Evolutionary conservation across 2,888 invertebrate species (phyloP), one percentile per base, ranked within the genome.

Genomic region (Leptinotarsa tumamoca): DNA sequence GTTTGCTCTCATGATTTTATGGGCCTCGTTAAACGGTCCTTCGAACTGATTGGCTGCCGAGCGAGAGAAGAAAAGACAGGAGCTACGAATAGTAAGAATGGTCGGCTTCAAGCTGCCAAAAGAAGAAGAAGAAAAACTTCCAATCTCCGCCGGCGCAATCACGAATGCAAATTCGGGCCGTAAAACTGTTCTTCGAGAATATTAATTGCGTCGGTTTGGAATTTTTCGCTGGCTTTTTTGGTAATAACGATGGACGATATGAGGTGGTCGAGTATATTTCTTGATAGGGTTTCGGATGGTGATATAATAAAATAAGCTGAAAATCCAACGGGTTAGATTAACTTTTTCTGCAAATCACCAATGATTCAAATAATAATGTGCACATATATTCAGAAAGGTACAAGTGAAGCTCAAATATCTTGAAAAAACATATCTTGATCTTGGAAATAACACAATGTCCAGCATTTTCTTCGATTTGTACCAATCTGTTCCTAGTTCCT

Each of bases 31-130:
- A 80, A 76, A 79, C 77, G 79, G 78, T 72, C 71, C 74, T 66
- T 67, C 68, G 73, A 72, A 76, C 74, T 76, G 80, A 80, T 80
- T 80, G 80, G 80, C 78, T 76, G 79, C 75, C 77, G 79, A 75
- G 69, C 71, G 58, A 74, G 73, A 75, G 75, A 72, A 75, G 78
- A 79, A 74, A 77, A 78, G 75, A 77, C 78, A 70, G 70, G 71
- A 80, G 79, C 75, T 75, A 72, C 77, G 75, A 79, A 74, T 74
- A 79, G 76, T 76, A 73, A 79, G 76, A 78, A 79, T 79, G 74
- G 79, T 77, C 76, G 78, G 76, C 77, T 54, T 23, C 68, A 7
- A 13, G 33, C 43, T 23, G 21, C 33, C 33, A 23, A 43, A 33
- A 72, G 66, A 71, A 69, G 70, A 27, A 72, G 76, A 76, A 72